Conservation (phyloP, 2,797 vertebrate species). For the Poliocrania exsul region DNA sequence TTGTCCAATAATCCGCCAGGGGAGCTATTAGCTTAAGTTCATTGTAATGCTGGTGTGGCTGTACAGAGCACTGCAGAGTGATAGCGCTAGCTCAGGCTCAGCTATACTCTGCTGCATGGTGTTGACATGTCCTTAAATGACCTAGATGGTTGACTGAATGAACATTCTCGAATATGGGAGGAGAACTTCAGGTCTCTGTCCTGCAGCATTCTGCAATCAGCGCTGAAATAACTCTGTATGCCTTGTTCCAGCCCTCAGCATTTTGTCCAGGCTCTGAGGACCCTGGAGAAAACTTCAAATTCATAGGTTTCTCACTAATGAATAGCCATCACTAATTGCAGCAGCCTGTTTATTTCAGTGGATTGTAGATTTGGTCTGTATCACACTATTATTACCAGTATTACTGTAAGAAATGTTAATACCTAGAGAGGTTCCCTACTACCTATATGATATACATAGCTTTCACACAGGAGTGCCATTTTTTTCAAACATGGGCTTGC, state of each 20-base stretch:
- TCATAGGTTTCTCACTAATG: background rate
- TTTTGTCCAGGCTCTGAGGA: background rate
- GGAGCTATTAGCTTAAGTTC: slow-evolving; percentile 7
- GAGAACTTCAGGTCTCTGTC: background rate
- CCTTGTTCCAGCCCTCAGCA: background rate
- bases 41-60: background rate
- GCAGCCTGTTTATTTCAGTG: background rate
- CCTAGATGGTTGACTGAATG: slow-evolving; percentile 2
- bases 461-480: background rate
- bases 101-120: background rate
- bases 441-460: background rate
- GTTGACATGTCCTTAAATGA: slow-evolving; percentile 32
- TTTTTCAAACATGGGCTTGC: background rate
- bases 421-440: background rate
- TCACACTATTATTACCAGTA: background rate
- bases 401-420: background rate
- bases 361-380: background rate
- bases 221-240: background rate
- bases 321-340: background rate
- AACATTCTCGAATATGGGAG: background rate
- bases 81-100: background rate
- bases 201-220: background rate
- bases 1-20: background rate
- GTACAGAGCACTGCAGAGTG: background rate
- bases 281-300: background rate